Evolutionary conservation across 2,113 vertebrate genomes (phyloP).

Genomic region (Mormyrus lacerda): DNA sequence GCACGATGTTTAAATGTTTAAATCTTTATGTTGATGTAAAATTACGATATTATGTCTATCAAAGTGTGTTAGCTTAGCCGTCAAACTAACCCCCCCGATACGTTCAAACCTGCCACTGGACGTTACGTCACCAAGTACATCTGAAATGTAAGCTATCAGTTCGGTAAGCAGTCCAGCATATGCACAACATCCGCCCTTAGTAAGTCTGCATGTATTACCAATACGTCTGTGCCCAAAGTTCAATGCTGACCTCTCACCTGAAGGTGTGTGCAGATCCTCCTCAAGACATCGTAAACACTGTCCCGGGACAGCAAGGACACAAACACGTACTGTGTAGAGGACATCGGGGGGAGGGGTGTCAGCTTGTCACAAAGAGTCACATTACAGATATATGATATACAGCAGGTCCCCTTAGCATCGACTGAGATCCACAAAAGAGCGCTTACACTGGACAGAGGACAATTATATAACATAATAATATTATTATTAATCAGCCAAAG

Average conservation of each 20-base stretch:
- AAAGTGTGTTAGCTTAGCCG: neutral
- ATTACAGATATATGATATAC: neutral
- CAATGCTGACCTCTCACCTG: constrained; percentile 62
- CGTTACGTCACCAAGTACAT: neutral
- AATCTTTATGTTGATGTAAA: neutral
- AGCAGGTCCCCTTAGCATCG: neutral
- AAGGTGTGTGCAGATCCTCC: constrained; percentile 85
- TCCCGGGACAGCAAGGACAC: constrained; percentile 90
- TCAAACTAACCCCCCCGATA: neutral
- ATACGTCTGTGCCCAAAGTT: neutral
- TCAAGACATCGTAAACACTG: constrained; percentile 82
- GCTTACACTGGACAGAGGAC: neutral
- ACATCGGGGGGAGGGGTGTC: neutral
- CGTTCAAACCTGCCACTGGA: neutral
- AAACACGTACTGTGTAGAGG: constrained; percentile 74
- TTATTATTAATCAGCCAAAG: neutral
- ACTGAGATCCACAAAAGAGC: neutral
- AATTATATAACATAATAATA: neutral
- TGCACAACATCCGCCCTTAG: neutral
- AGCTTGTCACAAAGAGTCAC: neutral
- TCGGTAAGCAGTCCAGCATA: neutral
- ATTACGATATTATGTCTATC: neutral
- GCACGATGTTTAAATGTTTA: neutral
- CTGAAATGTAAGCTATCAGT: neutral
- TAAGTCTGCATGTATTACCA: neutral